Conservation (phyloP, 2,113 vertebrate genomes). For the Danionella cerebrum region DNA sequence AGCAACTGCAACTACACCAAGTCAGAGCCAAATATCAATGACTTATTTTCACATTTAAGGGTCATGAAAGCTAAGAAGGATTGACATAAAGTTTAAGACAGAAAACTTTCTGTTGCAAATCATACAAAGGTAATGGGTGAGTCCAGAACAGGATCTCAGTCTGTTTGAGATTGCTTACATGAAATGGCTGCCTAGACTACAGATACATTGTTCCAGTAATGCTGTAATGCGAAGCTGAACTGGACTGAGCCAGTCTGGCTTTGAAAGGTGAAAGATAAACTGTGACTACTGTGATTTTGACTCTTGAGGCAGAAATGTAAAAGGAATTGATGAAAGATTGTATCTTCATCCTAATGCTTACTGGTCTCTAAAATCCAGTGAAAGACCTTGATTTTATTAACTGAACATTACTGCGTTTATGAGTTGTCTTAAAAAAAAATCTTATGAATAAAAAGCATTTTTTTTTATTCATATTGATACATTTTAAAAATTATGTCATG, state of each 20-base stretch:
- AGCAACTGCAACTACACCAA: background rate
- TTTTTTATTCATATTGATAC: too few species aligned
- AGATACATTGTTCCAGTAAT: slow-evolving; percentile 28
- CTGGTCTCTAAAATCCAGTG: background rate
- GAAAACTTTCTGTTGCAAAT: slow-evolving; percentile 2
- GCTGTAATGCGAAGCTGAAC: slow-evolving; percentile 34
- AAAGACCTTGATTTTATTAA: background rate
- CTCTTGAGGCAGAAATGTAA: background rate
- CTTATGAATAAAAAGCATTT: too few species aligned
- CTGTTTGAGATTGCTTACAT: slow-evolving; percentile 26
- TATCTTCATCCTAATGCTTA: slow-evolving; percentile 23
- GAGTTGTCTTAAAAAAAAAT: too few species aligned
- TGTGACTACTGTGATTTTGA: background rate
- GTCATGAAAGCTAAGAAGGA: slow-evolving; percentile 17
- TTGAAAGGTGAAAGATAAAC: background rate
- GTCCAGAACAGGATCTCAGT: slow-evolving; percentile 15
- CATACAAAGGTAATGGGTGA: background rate
- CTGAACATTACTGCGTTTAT: too few species aligned
- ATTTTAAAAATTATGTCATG: too few species aligned
- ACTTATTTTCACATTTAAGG: background rate
- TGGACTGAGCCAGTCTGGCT: slow-evolving; percentile 23
- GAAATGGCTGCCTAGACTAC: slow-evolving; percentile 16
- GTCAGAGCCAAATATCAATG: background rate
- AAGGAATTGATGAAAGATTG: slow-evolving; percentile 27
- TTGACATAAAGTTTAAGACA: background rate